Evolutionary conservation across 2,797 vertebrate genomes (phyloP).

Genomic region (Hypotaenidia philippensis): DNA sequence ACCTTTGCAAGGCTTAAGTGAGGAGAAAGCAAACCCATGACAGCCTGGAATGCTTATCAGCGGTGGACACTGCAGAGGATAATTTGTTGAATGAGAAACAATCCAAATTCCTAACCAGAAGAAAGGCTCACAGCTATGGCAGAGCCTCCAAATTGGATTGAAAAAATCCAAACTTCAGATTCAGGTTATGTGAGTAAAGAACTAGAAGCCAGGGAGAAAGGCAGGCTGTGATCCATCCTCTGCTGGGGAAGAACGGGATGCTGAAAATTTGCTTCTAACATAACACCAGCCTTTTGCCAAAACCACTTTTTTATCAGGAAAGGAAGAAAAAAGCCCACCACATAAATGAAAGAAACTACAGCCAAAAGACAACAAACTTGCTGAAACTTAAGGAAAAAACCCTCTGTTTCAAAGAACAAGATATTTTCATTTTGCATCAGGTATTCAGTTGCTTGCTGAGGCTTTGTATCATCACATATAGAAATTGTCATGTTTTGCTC

Average conservation of each 20-base stretch:
- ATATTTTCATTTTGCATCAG: neutral
- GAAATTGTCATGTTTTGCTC: neutral
- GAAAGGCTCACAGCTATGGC: neutral
- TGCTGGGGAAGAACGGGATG: neutral
- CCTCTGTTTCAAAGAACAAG: neutral
- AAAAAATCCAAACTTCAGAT: neutral
- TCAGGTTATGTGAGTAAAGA: neutral
- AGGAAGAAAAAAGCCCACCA: neutral
- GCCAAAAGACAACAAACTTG: too few species aligned
- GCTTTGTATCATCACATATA: neutral
- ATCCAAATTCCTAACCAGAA: neutral
- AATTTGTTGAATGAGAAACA: neutral
- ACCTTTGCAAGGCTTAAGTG: neutral
- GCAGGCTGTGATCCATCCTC: neutral
- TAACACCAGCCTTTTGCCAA: neutral
- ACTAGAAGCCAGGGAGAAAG: neutral
- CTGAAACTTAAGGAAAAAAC: neutral
- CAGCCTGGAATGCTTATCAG: neutral
- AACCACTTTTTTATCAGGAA: neutral
- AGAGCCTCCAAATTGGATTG: neutral
- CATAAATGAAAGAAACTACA: too few species aligned
- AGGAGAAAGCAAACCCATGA: neutral
- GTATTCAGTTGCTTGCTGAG: neutral
- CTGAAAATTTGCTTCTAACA: neutral
- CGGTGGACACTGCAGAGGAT: neutral